A percentile compares a stretch with the other conserved stretches of the same genome.
Conservation (phyloP, 2,113 vertebrate genomes). For the Podarcis muralis region DNA sequence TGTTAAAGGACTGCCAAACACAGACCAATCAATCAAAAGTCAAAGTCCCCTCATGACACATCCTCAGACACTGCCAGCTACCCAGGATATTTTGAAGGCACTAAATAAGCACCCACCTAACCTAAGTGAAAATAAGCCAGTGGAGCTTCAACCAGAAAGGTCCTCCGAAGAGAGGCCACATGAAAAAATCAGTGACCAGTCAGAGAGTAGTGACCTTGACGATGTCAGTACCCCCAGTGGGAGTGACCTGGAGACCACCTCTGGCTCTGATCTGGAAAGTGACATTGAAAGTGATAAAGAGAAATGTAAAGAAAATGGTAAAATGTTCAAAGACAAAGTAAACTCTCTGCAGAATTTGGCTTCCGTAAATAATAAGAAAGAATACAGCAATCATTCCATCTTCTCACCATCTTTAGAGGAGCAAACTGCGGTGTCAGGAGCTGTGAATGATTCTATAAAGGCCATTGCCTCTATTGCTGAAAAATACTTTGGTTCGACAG, state of each 20-base stretch:
- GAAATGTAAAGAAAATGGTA: slow-evolving; percentile 92
- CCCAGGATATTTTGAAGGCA: slow-evolving; percentile 92
- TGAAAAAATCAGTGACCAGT: slow-evolving; percentile 96
- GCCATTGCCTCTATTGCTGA: slow-evolving; percentile 99
- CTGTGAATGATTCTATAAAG: slow-evolving; percentile 99
- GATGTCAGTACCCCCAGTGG: slow-evolving; percentile 99
- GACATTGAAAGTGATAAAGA: slow-evolving; percentile 98
- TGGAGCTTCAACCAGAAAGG: slow-evolving; percentile 82
- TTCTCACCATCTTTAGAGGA: slow-evolving; percentile 93
- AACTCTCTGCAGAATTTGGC: slow-evolving; percentile 86
- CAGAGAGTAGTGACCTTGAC: slow-evolving; percentile 98
- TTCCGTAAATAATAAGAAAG: slow-evolving; percentile 89
- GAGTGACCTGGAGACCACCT: slow-evolving; percentile 97
- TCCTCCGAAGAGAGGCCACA: slow-evolving; percentile 84
- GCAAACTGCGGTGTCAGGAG: slow-evolving; percentile 95
- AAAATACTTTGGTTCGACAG: slow-evolving; percentile 99
- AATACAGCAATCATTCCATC: slow-evolving; percentile 88
- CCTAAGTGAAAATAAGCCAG: slow-evolving; percentile 81
- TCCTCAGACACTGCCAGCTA: slow-evolving; percentile 88
- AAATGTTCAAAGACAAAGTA: slow-evolving; percentile 92
- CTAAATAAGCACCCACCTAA: slow-evolving; percentile 86
- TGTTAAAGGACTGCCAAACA: slow-evolving; percentile 86
- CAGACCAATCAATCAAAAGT: slow-evolving; percentile 87
- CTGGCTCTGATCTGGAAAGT: slow-evolving; percentile 97
- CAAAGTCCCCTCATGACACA: slow-evolving; percentile 92